Conservation (phyloP, 35 echinoderm and acorn worm species). For the Ophiothrix spiculata region DNA sequence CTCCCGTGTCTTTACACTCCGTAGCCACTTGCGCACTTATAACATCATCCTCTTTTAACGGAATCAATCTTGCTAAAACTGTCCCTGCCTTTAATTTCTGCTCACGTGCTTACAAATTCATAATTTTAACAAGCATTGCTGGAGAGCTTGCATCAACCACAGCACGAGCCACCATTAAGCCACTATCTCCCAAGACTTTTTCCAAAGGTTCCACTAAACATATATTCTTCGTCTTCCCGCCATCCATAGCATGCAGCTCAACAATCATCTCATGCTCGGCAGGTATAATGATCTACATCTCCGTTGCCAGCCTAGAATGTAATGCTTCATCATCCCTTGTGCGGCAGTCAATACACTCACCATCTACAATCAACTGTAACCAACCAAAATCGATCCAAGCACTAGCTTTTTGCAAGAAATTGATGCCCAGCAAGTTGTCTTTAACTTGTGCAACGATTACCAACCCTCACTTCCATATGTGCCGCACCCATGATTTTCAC, state of each 20-base stretch:
- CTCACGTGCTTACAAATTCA: too few species aligned
- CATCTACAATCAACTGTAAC: neutral
- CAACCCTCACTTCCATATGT: neutral
- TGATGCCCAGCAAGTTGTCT: neutral
- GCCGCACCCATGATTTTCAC: neutral
- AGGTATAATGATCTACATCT: conserved; percentile 3
- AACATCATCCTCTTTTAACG: too few species aligned
- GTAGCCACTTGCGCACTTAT: too few species aligned
- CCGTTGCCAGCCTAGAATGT: neutral
- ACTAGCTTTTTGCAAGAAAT: neutral
- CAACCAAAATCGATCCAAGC: neutral
- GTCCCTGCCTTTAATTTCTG: too few species aligned
- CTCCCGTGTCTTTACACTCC: too few species aligned
- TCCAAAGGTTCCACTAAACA: too few species aligned
- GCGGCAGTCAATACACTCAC: neutral
- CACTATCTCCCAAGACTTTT: too few species aligned
- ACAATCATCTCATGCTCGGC: neutral
- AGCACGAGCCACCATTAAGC: too few species aligned
- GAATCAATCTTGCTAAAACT: too few species aligned
- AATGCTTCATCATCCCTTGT: neutral
- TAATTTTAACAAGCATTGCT: too few species aligned
- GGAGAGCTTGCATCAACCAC: too few species aligned
- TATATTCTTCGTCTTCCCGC: too few species aligned
- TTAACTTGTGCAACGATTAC: neutral
- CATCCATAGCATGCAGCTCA: neutral